phyloP scores from a whole-genome alignment of 1,140 invertebrate species.

The Periplaneta americana region DNA sequence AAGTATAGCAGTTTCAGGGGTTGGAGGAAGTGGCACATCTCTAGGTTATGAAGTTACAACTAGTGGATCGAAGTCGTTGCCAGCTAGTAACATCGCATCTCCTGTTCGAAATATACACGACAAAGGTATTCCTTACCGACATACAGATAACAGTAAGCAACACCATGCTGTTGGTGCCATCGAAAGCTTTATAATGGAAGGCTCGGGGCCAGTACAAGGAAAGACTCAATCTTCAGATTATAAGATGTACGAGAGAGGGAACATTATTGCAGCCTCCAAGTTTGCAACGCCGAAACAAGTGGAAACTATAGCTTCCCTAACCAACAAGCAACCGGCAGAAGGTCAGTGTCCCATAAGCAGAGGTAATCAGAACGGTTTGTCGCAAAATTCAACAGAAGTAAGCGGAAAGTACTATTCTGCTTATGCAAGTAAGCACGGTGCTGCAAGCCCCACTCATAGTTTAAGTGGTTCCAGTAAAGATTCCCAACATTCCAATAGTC shows the following conservation, averaged over 20 bases:
- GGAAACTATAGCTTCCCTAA: slow-evolving; percentile 41
- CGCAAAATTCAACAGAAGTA: not conserved
- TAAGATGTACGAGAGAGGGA: slow-evolving; percentile 56
- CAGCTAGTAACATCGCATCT: slow-evolving; percentile 14
- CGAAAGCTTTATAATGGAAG: slow-evolving; percentile 45
- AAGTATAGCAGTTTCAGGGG: not conserved
- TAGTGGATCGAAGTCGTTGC: slow-evolving; percentile 14
- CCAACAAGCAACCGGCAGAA: slow-evolving; percentile 2
- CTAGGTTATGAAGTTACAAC: not conserved
- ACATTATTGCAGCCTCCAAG: slow-evolving; percentile 65
- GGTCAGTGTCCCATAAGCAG: not conserved
- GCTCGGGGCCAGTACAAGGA: slow-evolving; percentile 24
- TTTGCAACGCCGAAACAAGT: slow-evolving; percentile 69
- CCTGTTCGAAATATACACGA: slow-evolving; percentile 7
- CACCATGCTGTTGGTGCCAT: slow-evolving; percentile 41
- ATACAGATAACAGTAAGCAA: slow-evolving; percentile 26
- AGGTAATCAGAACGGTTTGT: slow-evolving; percentile 1
- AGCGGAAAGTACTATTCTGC: slow-evolving; percentile 25
- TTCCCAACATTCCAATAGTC: slow-evolving; percentile 46
- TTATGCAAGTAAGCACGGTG: slow-evolving; percentile 22
- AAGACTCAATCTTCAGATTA: slow-evolving; percentile 39
- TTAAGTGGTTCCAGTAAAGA: slow-evolving; percentile 53
- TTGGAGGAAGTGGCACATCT: not conserved
- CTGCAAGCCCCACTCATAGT: slow-evolving; percentile 26
- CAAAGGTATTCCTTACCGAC: not conserved